A percentile compares a stretch with the other conserved stretches of the same genome.
Evolutionary conservation across 2,797 vertebrate species (phyloP).

Genomic region (Darevskia nairensis): DNA sequence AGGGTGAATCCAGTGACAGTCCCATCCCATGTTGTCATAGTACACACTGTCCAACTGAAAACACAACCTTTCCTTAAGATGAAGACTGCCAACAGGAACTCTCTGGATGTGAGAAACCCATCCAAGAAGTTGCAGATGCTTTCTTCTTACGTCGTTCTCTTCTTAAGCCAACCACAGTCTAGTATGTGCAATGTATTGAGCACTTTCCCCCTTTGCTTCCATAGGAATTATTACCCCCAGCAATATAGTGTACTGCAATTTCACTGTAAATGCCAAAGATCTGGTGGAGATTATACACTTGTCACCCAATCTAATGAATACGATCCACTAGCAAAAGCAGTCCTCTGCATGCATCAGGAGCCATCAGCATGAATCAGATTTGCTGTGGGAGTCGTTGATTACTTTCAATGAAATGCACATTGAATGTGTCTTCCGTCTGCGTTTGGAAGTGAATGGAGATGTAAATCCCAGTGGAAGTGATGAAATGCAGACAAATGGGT

Average conservation of each 20-base stretch:
- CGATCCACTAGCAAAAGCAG: not conserved
- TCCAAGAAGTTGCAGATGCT: constrained; percentile 49
- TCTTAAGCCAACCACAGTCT: constrained; percentile 64
- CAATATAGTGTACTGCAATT: constrained; percentile 67
- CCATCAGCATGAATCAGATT: not conserved
- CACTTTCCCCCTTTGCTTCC: constrained; percentile 73
- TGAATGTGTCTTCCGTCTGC: not conserved
- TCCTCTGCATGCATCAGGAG: not conserved
- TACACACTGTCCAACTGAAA: constrained; percentile 62
- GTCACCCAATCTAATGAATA: not conserved
- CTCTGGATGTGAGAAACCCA: constrained; percentile 51
- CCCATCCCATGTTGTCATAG: constrained; percentile 62
- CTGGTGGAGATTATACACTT: constrained; percentile 66
- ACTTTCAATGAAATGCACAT: not conserved
- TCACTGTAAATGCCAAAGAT: constrained; percentile 80
- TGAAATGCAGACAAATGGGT: not conserved
- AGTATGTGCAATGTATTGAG: constrained; percentile 76
- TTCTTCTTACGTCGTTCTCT: constrained; percentile 28
- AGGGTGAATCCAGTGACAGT: constrained; percentile 57
- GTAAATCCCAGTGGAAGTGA: not conserved
- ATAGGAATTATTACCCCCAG: constrained; percentile 65
- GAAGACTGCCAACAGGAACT: constrained; percentile 61
- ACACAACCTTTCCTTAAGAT: constrained; percentile 61
- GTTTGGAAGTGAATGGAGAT: not conserved
- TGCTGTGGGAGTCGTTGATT: not conserved